Base-by-base conservation (phyloP, 1,140 invertebrate species). In the Oppia nitens region DNA sequence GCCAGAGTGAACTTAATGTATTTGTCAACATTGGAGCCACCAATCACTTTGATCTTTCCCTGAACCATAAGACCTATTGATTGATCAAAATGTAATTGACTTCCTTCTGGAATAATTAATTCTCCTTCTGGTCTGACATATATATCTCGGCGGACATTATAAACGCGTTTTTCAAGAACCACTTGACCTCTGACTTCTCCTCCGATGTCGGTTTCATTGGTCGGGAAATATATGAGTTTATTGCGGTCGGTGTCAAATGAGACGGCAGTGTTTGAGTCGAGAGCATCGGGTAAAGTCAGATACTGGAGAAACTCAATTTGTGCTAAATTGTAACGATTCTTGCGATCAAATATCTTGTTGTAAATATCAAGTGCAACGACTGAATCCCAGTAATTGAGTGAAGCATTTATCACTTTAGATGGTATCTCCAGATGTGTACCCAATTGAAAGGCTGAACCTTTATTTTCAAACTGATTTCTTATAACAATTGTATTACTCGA, bases 1-100 rank as follows among this genome's bases (percentile, higher is more conserved):
- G 32, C 32, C 6, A 40, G 32, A 9, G 32, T 40, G 17, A 40
- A 40, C 32, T 40, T 40, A 17, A 40, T 17, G 17, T 40, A 27
- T 20, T 47, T 60, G 14, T 25, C 17, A 2, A 53, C 27, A 4
- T 47, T 24, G 14, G 11, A 12, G 1, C 9, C 6, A 25, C 63
- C 57, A 48, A 61, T 61, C 20, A 57, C 55, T 23, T 91, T 85
- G 29, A 97, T 69, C 68, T 83, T 82, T 3, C 92, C 92, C 40
- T 89, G 88, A 2, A 97, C 83, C 83, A 99, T 92, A 77, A 98
- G 91, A 17, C 95, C 95, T 47, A 97, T 83, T 29, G 87, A 83
- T 49, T 91, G 83, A 51, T 86, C 83, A 73, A 80, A 83, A 65
- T 77, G 72, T 2, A 98, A 73, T 0, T 81, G 85, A 0, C 93